Conservation (phyloP, 2,113 vertebrate genomes). For the Leuciscus idus region DNA sequence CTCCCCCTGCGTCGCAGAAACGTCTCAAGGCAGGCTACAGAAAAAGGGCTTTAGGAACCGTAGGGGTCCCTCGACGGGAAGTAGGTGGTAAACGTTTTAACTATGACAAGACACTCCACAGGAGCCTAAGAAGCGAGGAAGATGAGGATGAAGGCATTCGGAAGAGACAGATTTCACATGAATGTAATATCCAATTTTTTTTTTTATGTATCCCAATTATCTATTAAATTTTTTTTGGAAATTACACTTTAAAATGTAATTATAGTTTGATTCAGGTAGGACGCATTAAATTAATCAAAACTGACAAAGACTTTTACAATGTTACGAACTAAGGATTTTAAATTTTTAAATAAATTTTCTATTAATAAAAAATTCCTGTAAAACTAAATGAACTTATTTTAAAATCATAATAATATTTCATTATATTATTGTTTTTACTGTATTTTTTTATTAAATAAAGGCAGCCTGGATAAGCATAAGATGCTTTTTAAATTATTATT, state of each 20-base stretch:
- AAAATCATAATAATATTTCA: too few relatives aligned
- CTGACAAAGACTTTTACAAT: background rate
- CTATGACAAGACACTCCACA: background rate
- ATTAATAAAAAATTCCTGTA: too few relatives aligned
- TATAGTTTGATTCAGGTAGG: background rate
- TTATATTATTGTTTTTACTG: too few relatives aligned
- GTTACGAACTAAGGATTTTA: background rate
- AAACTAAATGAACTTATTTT: background rate
- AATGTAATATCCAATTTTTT: background rate
- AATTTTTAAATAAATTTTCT: background rate
- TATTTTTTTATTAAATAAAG: too few relatives aligned
- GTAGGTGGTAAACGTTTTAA: conserved; percentile 6
- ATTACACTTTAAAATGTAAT: too few relatives aligned
- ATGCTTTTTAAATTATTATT: too few relatives aligned
- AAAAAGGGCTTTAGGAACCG: background rate
- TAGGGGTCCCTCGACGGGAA: background rate
- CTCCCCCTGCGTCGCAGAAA: conserved; percentile 1
- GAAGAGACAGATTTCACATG: background rate
- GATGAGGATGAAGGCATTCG: background rate
- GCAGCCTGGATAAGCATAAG: too few relatives aligned
- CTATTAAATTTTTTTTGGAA: too few relatives aligned
- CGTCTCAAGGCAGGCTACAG: background rate
- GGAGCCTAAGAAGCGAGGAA: background rate
- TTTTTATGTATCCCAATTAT: too few relatives aligned
- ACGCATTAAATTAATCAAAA: background rate